Evolutionary conservation across 2,888 invertebrate genomes (phyloP), one percentile per base, ranked within the genome.

Genomic region (Trachelus troglodyta): DNA sequence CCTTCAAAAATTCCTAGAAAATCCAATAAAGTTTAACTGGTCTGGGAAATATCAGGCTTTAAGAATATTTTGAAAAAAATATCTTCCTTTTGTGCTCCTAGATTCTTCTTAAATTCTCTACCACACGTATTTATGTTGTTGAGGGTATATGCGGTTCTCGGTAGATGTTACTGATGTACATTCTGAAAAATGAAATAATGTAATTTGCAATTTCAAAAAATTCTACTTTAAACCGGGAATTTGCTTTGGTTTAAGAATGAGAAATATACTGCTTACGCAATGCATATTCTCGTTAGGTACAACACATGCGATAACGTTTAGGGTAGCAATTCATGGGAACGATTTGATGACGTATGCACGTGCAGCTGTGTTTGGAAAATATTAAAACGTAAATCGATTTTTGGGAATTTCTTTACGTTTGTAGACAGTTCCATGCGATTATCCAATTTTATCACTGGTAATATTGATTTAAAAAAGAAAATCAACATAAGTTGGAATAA

Each of bases 1-100:
- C 74, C 74, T 74, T 35, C 23, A 34, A 74, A 74, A 74, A 34
- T 35, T 74, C 23, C 34, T 35, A 35, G 74, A 37, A 35, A 35
- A 74, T 56, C 56, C 56, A 56, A 56, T 56, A 56, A 56, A 56
- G 56, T 23, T 23, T 23, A 56, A 56, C 23, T 15, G 23, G 56
- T 9, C 56, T 56, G 56, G 23, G 23, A 56, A 23, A 56, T 56
- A 23, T 56, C 23, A 56, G 9, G 23, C 1, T 0, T 56, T 23
- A 23, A 23, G 56, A 23, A 56, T 56, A 56, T 56, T 56, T 23
- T 23, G 56, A 56, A 56, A 56, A 56, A 56, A 15, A 23, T 15
- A 56, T 1, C 23, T 56, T 9, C 23, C 23, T 23, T 9, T 56
- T 56, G 0, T 9, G 23, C 56, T 56, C 2, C 1, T 56, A 23